Base-by-base conservation (phyloP, 2,797 vertebrate genomes). In the Florisuga fusca region DNA sequence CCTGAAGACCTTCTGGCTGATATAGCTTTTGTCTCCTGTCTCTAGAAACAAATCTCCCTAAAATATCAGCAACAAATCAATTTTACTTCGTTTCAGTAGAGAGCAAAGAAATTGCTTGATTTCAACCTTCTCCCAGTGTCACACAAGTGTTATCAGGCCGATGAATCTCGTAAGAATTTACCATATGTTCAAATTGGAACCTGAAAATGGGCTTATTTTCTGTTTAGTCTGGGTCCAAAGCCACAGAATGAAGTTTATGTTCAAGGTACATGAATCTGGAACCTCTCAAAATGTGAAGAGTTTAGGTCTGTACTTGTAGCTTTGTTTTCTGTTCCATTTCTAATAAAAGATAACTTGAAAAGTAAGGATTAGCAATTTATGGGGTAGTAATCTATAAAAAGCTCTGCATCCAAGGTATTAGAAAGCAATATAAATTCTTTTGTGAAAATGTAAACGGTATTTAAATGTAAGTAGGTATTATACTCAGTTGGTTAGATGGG, bases 401-500 rank as follows among this genome's bases (percentile, higher is more conserved):
- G 43, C 69, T 87, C 87, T 86, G 71, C 77, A 96, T 91, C 71
- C 55, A 71, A 76, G 59, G 53, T 62, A 96, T 94, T 94, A 94
- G 83, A 95, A 95, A 94, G 89, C 74, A 94, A 93, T 94, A 95
- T 82, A 95, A 95, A 96, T 96, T 95, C 72, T 95, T 96, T 77
- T 94, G 82, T 95, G 75, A 62, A 96, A 94, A 94, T 81, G 82
- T 81, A 95, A 94, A 95, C 0, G 38, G 48, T 63, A 92, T 94
- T 95, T 84, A 90, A 94, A 93, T 76, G 10, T 73, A 88, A 93
- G 80, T 74, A 92, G 67, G 91, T 86, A 86, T 92, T 88, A 91
- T 78, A 81, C 59, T 59, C 55, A 69, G 55, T 63, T 96, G 92
- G 89, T 93, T 91, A 93, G 79, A 93, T 63, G 45, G 51, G 81